Conservation (phyloP, 2,797 vertebrate genomes). For the Selene dorsalis region DNA sequence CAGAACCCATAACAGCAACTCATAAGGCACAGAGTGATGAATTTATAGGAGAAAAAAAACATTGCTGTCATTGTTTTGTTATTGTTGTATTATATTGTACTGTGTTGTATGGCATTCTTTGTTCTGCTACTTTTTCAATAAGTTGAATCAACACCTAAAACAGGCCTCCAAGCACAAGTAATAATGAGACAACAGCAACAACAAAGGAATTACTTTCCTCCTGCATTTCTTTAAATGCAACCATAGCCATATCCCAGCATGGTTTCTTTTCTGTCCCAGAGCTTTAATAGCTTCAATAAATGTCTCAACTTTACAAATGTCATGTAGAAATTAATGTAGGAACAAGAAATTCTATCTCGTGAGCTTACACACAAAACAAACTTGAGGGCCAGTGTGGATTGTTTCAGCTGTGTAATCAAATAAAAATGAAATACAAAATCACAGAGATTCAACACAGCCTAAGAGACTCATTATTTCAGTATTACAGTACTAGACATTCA, state of each 20-base stretch:
- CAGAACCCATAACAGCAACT: slow-evolving; percentile 32
- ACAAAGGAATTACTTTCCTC: slow-evolving; percentile 13
- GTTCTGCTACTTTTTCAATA: slow-evolving; percentile 47
- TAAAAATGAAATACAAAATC: slow-evolving; percentile 71
- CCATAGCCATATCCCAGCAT: slow-evolving; percentile 64
- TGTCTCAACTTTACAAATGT: slow-evolving; percentile 56
- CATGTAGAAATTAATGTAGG: slow-evolving; percentile 53
- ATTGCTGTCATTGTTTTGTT: slow-evolving; percentile 24
- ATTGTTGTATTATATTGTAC: background rate
- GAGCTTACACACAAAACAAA: slow-evolving; percentile 68
- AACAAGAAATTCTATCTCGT: slow-evolving; percentile 64
- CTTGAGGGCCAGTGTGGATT: slow-evolving; percentile 66
- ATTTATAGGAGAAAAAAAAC: slow-evolving; percentile 19
- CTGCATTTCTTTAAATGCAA: slow-evolving; percentile 47
- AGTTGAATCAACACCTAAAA: slow-evolving; percentile 41
- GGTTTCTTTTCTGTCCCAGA: slow-evolving; percentile 61
- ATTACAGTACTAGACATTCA: slow-evolving; percentile 65
- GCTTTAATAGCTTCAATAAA: slow-evolving; percentile 59
- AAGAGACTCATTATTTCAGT: slow-evolving; percentile 75
- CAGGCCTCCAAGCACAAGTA: slow-evolving; percentile 46
- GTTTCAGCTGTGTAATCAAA: slow-evolving; percentile 72
- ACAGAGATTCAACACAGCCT: slow-evolving; percentile 56
- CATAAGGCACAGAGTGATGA: slow-evolving; percentile 25
- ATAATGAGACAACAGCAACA: slow-evolving; percentile 59
- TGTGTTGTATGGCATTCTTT: background rate